Base-by-base conservation (phyloP, 2,888 invertebrate species). In the Eupithecia subfuscata region DNA sequence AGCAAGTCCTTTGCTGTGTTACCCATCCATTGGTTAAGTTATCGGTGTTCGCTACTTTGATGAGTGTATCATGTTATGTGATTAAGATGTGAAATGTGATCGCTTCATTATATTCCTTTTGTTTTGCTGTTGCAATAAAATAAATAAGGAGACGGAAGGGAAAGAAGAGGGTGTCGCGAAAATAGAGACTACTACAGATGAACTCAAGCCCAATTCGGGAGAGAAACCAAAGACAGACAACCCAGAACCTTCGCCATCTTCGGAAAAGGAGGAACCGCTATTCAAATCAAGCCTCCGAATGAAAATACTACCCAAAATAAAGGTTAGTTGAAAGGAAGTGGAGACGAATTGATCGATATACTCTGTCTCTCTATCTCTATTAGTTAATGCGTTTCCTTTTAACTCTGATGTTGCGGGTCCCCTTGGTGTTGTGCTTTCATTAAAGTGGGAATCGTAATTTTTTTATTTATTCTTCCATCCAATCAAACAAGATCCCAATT, bases 151-250 rank as follows among this genome's bases (percentile, higher is more conserved):
- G 80, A 83, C 86, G 87, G 92, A 90, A 84, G 91, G 84, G 79
- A 89, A 87, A 79, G 92, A 92, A 88, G 93, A 92, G 74, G 91
- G 89, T 83, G 92, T 93, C 81, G 95, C 95, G 79, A 92, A 93
- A 90, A 92, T 95, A 85, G 95, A 95, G 83, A 93, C 94, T 30
- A 94, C 93, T 9, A 93, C 94, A 70, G 94, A 93, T 78, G 94
- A 94, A 88, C 87, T 94, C 87, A 94, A 91, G 90, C 94, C 94
- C 69, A 90, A 87, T 84, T 87, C 88, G 77, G 89, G 86, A 78
- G 91, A 90, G 81, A 91, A 89, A 86, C 78, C 86, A 78, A 88
- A 88, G 81, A 79, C 87, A 73, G 91, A 89, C 81, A 83, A 83
- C 73, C 84, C 87, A 52, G 91, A 88, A 77, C 82, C 87, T 56